Percentiles rank a stretch among this genome's conserved stretches.
phyloP scores from a whole-genome alignment of 2,113 vertebrate species.

The Oncorhynchus kisutch region DNA sequence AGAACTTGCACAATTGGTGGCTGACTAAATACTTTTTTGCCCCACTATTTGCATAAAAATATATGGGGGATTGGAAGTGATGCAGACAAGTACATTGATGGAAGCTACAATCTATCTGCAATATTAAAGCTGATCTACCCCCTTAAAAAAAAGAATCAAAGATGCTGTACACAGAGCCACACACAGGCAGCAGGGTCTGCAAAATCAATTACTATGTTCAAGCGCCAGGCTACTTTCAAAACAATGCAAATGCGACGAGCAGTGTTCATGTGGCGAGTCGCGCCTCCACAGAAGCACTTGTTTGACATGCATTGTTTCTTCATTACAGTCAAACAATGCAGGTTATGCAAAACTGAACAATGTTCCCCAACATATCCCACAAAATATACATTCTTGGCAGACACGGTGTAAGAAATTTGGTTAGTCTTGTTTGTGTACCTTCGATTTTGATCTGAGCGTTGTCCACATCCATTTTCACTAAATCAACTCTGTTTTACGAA shows the following conservation, averaged over 20 bases:
- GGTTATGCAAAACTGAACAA: not conserved
- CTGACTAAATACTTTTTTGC: too few relatives aligned
- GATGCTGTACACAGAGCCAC: not conserved
- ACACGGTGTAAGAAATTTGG: not conserved
- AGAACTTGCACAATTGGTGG: too few relatives aligned
- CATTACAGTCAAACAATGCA: not conserved
- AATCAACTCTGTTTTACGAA: not conserved
- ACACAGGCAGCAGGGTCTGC: not conserved
- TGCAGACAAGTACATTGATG: too few relatives aligned
- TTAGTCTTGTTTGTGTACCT: not conserved
- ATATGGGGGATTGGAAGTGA: too few relatives aligned
- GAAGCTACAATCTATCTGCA: too few relatives aligned
- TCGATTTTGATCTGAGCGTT: not conserved
- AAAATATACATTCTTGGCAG: not conserved
- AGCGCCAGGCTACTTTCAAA: conserved; percentile 8
- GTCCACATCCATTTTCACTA: not conserved
- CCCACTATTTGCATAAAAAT: too few relatives aligned
- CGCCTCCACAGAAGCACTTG: not conserved
- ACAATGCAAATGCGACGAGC: conserved; percentile 4
- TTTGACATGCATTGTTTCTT: conserved; percentile 16
- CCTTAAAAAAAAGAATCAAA: not conserved
- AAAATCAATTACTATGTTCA: conserved; percentile 6
- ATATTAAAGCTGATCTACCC: too few relatives aligned
- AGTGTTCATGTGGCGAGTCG: not conserved
- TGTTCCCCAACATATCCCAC: not conserved